phyloP scores from a whole-genome alignment of 1,140 invertebrate species.

The Lasioglossum albipes region DNA sequence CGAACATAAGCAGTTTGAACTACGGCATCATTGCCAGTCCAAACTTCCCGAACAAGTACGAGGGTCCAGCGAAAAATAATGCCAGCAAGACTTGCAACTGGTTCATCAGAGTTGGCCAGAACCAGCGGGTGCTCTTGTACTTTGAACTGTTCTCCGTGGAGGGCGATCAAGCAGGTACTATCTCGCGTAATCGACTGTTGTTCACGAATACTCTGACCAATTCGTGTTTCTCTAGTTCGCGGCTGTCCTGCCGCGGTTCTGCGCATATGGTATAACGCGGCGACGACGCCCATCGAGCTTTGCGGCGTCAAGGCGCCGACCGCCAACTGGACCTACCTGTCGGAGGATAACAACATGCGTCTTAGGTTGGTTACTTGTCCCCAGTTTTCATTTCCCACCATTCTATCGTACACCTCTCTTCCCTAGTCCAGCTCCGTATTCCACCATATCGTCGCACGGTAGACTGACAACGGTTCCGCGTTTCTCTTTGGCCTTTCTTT shows the following conservation, averaged over 20 bases:
- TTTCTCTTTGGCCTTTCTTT: conserved; percentile 39
- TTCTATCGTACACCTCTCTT: no score
- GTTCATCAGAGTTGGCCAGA: conserved; percentile 91
- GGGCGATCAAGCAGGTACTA: conserved; percentile 89
- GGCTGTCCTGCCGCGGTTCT: conserved; percentile 94
- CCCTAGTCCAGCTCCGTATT: no score
- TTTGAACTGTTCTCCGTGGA: conserved; percentile 94
- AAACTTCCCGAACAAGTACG: conserved; percentile 92
- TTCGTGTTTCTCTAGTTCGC: conserved; percentile 82
- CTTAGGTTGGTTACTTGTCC: conserved; percentile 83
- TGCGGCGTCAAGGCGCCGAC: conserved; percentile 90
- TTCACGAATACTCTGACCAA: no score
- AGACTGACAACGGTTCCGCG: background rate
- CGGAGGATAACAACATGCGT: conserved; percentile 90
- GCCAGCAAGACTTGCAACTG: conserved; percentile 94
- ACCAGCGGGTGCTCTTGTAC: conserved; percentile 91
- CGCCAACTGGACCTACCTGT: conserved; percentile 90
- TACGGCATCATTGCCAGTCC: conserved; percentile 93
- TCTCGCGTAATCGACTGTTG: background rate
- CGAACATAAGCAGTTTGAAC: conserved; percentile 91
- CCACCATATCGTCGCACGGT: no score
- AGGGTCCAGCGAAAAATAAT: conserved; percentile 86
- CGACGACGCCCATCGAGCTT: conserved; percentile 89
- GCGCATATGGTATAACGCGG: conserved; percentile 89
- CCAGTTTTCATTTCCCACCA: no score